A percentile compares a stretch with the other conserved stretches of the same genome.
phyloP scores from a whole-genome alignment of 2,888 invertebrate genomes.

The Hypercompe scribonia region DNA sequence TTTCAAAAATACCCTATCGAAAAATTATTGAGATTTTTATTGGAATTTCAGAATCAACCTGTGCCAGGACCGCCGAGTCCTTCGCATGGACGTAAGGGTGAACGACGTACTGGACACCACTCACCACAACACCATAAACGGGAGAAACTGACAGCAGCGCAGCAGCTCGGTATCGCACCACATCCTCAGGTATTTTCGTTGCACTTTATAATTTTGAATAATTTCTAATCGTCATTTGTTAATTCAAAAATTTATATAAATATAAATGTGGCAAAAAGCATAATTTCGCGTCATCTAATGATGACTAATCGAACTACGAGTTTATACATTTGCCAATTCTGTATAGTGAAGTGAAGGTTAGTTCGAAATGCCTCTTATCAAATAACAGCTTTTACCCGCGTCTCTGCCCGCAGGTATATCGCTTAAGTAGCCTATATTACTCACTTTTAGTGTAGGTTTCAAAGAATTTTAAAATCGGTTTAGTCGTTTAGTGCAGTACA shows the following conservation, averaged over 20 bases:
- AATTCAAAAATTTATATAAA: too few species aligned
- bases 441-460: too few species aligned
- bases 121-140: constrained; percentile 82
- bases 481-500: too few species aligned
- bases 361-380: too few species aligned
- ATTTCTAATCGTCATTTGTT: not conserved
- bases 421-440: too few species aligned
- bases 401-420: too few species aligned
- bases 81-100: constrained; percentile 78
- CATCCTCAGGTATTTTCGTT: constrained; percentile 74
- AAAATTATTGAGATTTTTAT: not conserved
- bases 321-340: not conserved
- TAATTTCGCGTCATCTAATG: not conserved
- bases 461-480: too few species aligned
- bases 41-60: constrained; percentile 68
- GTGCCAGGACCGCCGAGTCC: constrained; percentile 80
- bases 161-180: constrained; percentile 80
- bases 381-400: too few species aligned
- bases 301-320: not conserved
- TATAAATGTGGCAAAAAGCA: not conserved
- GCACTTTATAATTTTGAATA: not conserved
- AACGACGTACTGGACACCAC: constrained; percentile 79
- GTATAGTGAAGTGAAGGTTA: not conserved
- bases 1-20: not conserved
- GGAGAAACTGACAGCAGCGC: constrained; percentile 83